phyloP scores from a whole-genome alignment of 2,113 vertebrate genomes.

The Trochalopteron elliotii region DNA sequence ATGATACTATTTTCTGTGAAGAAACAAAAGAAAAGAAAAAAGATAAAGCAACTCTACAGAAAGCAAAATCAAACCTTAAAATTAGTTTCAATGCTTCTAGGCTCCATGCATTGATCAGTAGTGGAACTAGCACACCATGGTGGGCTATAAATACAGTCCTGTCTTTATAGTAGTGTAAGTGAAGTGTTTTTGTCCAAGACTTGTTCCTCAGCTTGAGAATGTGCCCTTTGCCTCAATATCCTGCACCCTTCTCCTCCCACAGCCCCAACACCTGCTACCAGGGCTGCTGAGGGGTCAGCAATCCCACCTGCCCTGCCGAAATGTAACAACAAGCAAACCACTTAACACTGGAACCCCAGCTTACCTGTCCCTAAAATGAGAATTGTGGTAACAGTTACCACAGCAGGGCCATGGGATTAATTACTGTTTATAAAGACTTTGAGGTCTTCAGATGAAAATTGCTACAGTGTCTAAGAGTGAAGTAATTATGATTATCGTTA shows the following conservation, averaged over 20 bases:
- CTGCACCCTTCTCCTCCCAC: rapidly evolving
- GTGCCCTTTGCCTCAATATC: rapidly evolving
- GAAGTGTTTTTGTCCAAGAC: neutral
- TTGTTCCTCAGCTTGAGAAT: neutral
- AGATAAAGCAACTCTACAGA: neutral
- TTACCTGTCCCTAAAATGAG: neutral
- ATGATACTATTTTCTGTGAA: neutral
- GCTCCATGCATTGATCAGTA: neutral
- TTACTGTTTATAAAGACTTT: conserved; percentile 60
- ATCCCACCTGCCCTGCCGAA: neutral
- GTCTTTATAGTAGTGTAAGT: neutral
- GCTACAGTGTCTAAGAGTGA: conserved; percentile 45
- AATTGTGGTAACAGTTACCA: neutral
- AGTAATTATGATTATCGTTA: conserved; percentile 64
- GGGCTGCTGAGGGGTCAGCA: neutral
- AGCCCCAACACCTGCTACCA: rapidly evolving
- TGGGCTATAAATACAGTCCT: neutral
- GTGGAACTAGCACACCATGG: neutral
- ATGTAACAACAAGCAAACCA: neutral
- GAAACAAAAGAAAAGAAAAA: neutral
- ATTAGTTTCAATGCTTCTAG: neutral
- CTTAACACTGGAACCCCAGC: neutral
- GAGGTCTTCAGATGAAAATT: conserved; percentile 56
- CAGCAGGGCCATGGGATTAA: conserved; percentile 20
- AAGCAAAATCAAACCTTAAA: neutral